phyloP scores from a whole-genome alignment of 2,113 vertebrate genomes.

The Ochotona curzoniae region DNA sequence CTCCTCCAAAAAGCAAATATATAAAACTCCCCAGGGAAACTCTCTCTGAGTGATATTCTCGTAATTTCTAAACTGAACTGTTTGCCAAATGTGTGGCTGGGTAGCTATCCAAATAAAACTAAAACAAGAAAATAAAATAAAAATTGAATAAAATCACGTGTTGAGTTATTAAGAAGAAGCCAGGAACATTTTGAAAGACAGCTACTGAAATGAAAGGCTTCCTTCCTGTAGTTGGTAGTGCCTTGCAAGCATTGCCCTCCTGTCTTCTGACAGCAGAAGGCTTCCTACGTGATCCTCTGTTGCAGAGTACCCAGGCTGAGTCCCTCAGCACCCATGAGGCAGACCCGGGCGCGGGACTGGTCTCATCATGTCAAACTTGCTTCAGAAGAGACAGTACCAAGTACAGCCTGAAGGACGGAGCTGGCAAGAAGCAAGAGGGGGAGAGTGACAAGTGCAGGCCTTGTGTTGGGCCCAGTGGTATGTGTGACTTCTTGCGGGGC shows the following conservation, averaged over 20 bases:
- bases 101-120: neutral
- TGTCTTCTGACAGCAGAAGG: neutral
- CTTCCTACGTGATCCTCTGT: neutral
- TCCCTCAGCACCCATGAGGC: neutral
- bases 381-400: slow-evolving; percentile 5
- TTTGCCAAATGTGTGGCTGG: neutral
- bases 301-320: neutral
- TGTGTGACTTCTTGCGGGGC: slow-evolving; percentile 54
- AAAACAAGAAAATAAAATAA: no score
- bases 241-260: neutral
- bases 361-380: slow-evolving; percentile 31
- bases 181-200: neutral
- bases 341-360: neutral
- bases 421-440: neutral
- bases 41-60: neutral
- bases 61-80: neutral
- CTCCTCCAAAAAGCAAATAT: neutral
- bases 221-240: neutral
- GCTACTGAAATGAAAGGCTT: neutral
- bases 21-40: neutral
- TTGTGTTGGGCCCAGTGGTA: slow-evolving; percentile 51
- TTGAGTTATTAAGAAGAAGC: neutral
- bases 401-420: neutral
- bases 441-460: slow-evolving; percentile 57
- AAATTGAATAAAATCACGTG: neutral